Evolutionary conservation across 2,888 invertebrate species (phyloP).

Genomic region (Biston betularia): DNA sequence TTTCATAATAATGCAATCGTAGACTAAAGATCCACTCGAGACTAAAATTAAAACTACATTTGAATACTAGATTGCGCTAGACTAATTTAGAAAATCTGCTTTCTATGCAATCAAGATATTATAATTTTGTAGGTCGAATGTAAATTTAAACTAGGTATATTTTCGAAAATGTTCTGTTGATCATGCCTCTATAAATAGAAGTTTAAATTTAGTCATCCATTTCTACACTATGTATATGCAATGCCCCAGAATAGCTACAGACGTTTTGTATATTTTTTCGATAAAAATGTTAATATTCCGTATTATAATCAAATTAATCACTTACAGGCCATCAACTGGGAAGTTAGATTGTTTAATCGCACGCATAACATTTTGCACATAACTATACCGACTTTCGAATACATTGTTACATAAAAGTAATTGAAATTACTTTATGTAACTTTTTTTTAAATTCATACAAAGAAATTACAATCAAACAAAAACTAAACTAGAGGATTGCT

Average conservation of each 20-base stretch:
- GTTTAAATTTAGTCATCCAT: not conserved
- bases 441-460: too few species aligned
- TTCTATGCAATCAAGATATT: constrained; percentile 2
- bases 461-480: too few species aligned
- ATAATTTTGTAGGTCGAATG: not conserved
- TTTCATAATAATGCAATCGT: too few species aligned
- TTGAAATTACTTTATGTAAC: too few species aligned
- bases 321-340: not conserved
- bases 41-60: not conserved
- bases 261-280: not conserved
- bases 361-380: too few species aligned
- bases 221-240: not conserved
- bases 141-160: not conserved
- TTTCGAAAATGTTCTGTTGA: not conserved
- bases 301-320: not conserved
- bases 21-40: not conserved
- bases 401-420: too few species aligned
- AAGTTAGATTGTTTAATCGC: too few species aligned
- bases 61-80: not conserved
- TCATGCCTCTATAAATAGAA: not conserved
- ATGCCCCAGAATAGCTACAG: not conserved
- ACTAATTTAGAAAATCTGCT: not conserved
- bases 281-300: not conserved
- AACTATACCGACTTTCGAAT: too few species aligned
- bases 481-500: too few species aligned